Evolutionary conservation across 2,113 vertebrate species (phyloP).

Genomic region (Sorex fumeus): DNA sequence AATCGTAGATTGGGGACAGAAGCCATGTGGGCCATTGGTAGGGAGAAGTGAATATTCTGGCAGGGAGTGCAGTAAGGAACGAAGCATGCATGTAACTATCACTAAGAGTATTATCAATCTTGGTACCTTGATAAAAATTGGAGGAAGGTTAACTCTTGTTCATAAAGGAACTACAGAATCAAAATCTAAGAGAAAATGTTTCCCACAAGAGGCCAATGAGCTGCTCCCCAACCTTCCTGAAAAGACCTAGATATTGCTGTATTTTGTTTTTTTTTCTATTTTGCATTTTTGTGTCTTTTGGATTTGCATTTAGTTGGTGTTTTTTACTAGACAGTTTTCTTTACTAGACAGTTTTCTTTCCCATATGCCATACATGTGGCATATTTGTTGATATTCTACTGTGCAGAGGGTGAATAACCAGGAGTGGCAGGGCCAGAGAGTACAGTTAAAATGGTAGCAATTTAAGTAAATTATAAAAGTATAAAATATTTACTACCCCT

Average conservation of each 20-base stretch:
- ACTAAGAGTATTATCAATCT: too few relatives aligned
- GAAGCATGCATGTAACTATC: too few relatives aligned
- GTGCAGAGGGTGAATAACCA: neutral
- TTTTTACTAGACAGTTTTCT: neutral
- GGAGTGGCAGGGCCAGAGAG: neutral
- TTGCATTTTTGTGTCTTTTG: too few relatives aligned
- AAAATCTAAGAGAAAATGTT: constrained; percentile 22
- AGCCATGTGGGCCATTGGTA: too few relatives aligned
- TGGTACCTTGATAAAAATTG: too few relatives aligned
- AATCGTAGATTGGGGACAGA: too few relatives aligned
- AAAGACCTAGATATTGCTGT: neutral
- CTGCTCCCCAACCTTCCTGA: neutral
- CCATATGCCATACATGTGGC: neutral
- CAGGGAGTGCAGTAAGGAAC: too few relatives aligned
- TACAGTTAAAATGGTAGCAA: neutral
- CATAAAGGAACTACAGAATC: constrained; percentile 45
- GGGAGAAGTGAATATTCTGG: too few relatives aligned
- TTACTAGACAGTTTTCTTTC: neutral
- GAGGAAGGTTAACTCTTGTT: neutral
- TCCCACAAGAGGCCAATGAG: constrained; percentile 34
- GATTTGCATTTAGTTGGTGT: neutral
- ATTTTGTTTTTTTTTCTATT: constrained; percentile 41
- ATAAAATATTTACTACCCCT: neutral
- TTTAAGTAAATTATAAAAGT: neutral
- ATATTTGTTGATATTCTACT: neutral